These are phyloP conservation scores for Peribatodes rhomboidaria DNA, from an alignment of 2,888 invertebrate genomes.

Conservation along the genomic window DNA sequence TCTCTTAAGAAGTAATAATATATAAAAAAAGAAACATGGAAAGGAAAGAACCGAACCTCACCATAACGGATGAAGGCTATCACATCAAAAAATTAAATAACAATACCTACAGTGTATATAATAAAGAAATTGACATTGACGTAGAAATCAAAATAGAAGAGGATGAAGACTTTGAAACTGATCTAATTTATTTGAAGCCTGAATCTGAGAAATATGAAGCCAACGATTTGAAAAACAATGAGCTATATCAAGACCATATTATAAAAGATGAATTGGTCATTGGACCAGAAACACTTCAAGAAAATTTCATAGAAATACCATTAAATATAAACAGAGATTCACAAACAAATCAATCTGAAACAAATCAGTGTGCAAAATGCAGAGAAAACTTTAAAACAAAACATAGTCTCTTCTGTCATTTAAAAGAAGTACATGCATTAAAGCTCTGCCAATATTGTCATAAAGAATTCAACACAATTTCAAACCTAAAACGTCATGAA, in stretches of 20 bases:
- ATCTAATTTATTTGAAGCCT: background rate
- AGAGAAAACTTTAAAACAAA: background rate
- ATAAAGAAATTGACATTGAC: background rate
- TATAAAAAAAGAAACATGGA: background rate
- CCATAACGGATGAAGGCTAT: background rate
- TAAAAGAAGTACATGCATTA: background rate
- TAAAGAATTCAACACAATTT: slow-evolving; percentile 1
- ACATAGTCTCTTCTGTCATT: background rate
- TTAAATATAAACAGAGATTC: background rate
- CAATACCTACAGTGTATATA: background rate
- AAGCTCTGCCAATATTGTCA: slow-evolving; percentile 1
- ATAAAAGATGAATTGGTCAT: slow-evolving; percentile 3
- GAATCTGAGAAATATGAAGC: background rate
- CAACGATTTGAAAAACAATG: background rate
- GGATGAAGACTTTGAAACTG: background rate
- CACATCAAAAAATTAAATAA: background rate
- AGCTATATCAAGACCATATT: slow-evolving; percentile 3
- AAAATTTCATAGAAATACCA: background rate
- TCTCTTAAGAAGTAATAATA: background rate
- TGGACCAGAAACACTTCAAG: background rate
- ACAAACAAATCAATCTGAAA: background rate
- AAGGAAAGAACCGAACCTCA: background rate
- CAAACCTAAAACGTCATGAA: slow-evolving; percentile 5
- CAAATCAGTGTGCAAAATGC: background rate
- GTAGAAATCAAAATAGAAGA: slow-evolving; percentile 8